These are phyloP conservation scores for Pandemis cinnamomeana DNA, from an alignment of 2,888 invertebrate species.

Conservation along the genomic window DNA sequence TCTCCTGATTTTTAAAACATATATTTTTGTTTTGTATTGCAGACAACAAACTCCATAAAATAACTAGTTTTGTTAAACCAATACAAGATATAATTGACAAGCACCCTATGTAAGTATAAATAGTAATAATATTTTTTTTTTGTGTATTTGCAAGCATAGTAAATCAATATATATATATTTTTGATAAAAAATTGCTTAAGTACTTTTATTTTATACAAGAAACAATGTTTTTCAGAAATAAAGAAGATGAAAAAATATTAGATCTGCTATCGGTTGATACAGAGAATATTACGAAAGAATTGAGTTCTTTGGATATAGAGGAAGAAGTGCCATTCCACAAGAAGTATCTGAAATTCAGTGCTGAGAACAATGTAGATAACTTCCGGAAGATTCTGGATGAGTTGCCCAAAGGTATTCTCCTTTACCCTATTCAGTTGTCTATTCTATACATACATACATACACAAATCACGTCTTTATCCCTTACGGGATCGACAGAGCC, in stretches of 20 bases:
- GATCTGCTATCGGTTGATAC: constrained; percentile 52
- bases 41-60: constrained; percentile 66
- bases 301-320: constrained; percentile 56
- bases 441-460: too few species aligned
- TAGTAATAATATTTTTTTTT: too few species aligned
- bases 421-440: neutral
- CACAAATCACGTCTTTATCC: too few species aligned
- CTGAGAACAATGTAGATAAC: constrained; percentile 71
- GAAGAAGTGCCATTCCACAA: constrained; percentile 66
- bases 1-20: too few species aligned
- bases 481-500: too few species aligned
- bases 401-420: constrained; percentile 76
- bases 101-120: constrained; percentile 66
- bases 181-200: too few species aligned
- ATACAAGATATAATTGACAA: constrained; percentile 58
- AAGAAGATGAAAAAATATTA: constrained; percentile 58
- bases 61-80: constrained; percentile 65
- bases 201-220: neutral
- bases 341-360: constrained; percentile 67
- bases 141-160: too few species aligned
- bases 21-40: constrained; percentile 42
- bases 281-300: constrained; percentile 50
- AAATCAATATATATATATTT: too few species aligned
- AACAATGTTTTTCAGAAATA: constrained; percentile 54
- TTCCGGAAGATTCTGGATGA: constrained; percentile 70